A percentile compares a stretch with the other conserved stretches of the same genome.
These are phyloP conservation scores for Peucedramus taeniatus DNA, from an alignment of 2,113 vertebrate genomes.

Conservation along the genomic window DNA sequence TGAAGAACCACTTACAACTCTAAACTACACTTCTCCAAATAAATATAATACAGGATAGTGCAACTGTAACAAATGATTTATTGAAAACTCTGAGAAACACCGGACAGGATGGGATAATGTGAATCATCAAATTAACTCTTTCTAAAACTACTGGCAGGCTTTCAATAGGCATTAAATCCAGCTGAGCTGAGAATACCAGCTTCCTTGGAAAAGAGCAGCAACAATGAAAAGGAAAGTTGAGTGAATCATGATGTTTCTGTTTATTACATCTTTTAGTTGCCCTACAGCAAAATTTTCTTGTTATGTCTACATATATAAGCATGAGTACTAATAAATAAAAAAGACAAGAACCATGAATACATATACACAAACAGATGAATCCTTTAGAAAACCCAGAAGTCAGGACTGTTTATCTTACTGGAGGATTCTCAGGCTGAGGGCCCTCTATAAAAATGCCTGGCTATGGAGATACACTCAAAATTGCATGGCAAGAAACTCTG, in stretches of 20 bases:
- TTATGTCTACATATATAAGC: neutral
- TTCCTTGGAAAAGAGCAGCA: neutral
- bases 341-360: neutral
- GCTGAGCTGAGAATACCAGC: neutral
- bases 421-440: neutral
- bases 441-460: neutral
- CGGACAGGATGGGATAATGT: neutral
- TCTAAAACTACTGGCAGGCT: constrained; percentile 23
- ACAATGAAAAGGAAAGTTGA: neutral
- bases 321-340: neutral
- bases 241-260: neutral
- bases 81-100: constrained; percentile 24
- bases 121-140: constrained; percentile 23
- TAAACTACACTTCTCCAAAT: neutral
- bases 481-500: neutral
- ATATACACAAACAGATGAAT: neutral
- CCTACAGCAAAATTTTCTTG: neutral
- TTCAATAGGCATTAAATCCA: constrained; percentile 8
- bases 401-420: neutral
- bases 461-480: neutral
- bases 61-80: constrained; percentile 13
- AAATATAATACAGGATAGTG: neutral
- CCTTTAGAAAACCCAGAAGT: neutral
- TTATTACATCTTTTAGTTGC: neutral
- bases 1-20: neutral